These are phyloP conservation scores for Tenthredo mesomela DNA, from an alignment of 2,888 invertebrate genomes.

Conservation along the genomic window DNA sequence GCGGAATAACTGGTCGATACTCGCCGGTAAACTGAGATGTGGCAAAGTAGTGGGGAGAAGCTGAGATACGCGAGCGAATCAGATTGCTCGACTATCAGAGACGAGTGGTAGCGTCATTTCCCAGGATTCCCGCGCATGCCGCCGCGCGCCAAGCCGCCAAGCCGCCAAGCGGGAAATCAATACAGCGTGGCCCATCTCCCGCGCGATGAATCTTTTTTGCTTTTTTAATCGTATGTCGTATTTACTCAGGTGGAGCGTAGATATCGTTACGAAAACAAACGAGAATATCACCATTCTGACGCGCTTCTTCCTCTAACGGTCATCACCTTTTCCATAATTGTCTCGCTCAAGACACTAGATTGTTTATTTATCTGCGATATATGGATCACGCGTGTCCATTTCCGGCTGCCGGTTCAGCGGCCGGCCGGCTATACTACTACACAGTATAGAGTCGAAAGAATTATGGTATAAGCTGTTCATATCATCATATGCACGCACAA, in stretches of 20 bases:
- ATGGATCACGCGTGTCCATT: constrained; percentile 32
- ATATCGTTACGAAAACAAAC: neutral
- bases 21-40: constrained; percentile 15
- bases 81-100: constrained; percentile 56
- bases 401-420: constrained; percentile 38
- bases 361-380: constrained; percentile 34
- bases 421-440: constrained; percentile 2
- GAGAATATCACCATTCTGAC: neutral
- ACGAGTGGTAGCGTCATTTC: constrained; percentile 63
- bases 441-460: neutral
- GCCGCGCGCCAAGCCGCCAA: constrained; percentile 53
- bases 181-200: constrained; percentile 65
- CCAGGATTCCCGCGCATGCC: constrained; percentile 59
- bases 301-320: neutral
- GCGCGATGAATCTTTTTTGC: constrained; percentile 57
- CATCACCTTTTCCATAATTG: neutral
- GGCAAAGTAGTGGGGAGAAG: constrained; percentile 3
- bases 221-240: neutral
- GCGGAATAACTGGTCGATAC: constrained; percentile 54
- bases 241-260: constrained; percentile 28
- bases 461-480: neutral
- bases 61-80: constrained; percentile 61
- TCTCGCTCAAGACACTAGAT: neutral
- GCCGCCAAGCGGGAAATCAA: constrained; percentile 63
- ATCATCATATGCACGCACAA: neutral